A percentile compares a stretch with the other conserved stretches of the same genome.
These are phyloP conservation scores for Melanostigma gelatinosum DNA, from an alignment of 2,113 vertebrate species.

Conservation along the genomic window DNA sequence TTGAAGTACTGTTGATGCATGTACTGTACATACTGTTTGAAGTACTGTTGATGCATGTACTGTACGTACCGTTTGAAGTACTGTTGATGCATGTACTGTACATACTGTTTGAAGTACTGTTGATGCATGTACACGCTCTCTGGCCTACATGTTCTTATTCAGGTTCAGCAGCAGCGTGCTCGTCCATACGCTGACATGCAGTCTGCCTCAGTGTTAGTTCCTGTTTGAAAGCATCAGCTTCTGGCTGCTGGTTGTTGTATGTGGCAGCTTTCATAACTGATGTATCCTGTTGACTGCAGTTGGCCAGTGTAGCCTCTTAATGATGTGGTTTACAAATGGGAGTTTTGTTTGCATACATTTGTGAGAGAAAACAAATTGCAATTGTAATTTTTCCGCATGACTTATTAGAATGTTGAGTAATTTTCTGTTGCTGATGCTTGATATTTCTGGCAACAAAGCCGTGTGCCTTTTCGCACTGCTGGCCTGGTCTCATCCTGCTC, in stretches of 20 bases:
- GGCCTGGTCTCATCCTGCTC: not conserved
- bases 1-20: too few species aligned
- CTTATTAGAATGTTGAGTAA: not conserved
- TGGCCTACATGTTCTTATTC: not conserved
- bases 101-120: too few species aligned
- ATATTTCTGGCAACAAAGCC: constrained; percentile 19
- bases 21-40: too few species aligned
- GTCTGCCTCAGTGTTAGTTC: not conserved
- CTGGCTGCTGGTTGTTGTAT: constrained; percentile 11
- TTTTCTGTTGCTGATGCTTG: not conserved
- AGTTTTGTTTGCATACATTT: constrained; percentile 16
- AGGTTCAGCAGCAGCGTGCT: not conserved
- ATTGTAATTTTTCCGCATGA: not conserved
- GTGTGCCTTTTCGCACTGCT: not conserved
- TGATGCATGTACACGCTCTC: not conserved
- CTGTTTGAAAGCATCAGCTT: constrained; percentile 14
- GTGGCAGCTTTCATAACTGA: not conserved
- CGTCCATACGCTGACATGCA: not conserved
- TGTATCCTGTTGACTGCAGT: not conserved
- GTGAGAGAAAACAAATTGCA: not conserved
- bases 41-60: too few species aligned
- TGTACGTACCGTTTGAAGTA: too few species aligned
- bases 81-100: too few species aligned
- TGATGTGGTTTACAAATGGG: not conserved
- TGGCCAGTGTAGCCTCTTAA: constrained; percentile 8